phyloP scores from a whole-genome alignment of 1,140 invertebrate genomes.

The Spodoptera frugiperda region DNA sequence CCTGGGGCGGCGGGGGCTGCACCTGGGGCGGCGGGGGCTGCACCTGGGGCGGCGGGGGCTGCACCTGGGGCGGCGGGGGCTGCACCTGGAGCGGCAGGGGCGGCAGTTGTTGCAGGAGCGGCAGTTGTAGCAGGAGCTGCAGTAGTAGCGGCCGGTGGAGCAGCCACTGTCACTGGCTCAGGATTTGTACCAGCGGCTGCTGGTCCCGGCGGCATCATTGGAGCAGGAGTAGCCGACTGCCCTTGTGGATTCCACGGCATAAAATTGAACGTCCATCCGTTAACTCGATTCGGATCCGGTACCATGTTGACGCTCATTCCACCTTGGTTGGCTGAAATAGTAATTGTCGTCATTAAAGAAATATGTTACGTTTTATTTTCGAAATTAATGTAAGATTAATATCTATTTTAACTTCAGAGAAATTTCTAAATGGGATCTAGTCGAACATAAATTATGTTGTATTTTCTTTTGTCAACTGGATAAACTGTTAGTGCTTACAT shows the following conservation, averaged over 20 bases:
- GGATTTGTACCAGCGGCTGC: constrained; percentile 51
- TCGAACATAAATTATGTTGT: too few species aligned
- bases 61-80: constrained; percentile 54
- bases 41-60: constrained; percentile 37
- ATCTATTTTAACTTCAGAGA: too few species aligned
- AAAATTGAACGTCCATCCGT: constrained; percentile 25
- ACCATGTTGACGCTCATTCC: not conserved
- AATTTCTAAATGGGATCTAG: too few species aligned
- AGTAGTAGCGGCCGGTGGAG: constrained; percentile 59
- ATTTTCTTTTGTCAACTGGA: too few species aligned
- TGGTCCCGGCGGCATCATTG: constrained; percentile 37
- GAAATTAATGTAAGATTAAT: too few species aligned
- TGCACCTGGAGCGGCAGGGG: constrained; percentile 36
- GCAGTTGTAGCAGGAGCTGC: constrained; percentile 47
- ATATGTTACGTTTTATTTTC: too few species aligned
- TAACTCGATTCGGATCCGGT: not conserved
- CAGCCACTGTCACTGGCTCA: constrained; percentile 59
- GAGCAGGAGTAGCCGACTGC: constrained; percentile 13
- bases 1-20: constrained; percentile 42
- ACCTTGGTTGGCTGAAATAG: constrained; percentile 6
- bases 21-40: constrained; percentile 46
- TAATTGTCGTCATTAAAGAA: not conserved
- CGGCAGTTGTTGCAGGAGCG: constrained; percentile 44
- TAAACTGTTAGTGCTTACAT: too few species aligned
- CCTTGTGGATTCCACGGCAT: not conserved